Evolutionary conservation across 2,113 vertebrate species (phyloP).

Genomic region (Trematomus loennbergii): DNA sequence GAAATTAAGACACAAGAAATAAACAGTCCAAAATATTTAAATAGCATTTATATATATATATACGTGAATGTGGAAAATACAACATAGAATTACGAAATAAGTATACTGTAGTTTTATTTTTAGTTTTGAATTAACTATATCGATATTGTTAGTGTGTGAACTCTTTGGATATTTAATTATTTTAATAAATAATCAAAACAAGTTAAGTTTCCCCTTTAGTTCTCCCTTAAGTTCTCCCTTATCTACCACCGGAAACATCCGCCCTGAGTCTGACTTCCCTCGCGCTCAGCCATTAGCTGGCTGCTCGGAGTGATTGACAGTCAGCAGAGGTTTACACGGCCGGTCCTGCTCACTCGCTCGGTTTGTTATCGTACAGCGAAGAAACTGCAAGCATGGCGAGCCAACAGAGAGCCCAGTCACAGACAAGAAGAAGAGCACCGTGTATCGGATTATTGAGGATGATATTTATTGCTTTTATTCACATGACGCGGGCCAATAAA

Average conservation of each 20-base stretch:
- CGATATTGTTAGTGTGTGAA: no score
- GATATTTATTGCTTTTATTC: slow-evolving; percentile 87
- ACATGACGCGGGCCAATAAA: slow-evolving; percentile 82
- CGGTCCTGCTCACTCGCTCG: slow-evolving; percentile 61
- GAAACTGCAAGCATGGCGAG: slow-evolving; percentile 80
- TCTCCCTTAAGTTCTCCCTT: no score
- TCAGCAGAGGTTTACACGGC: slow-evolving; percentile 72
- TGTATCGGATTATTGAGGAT: slow-evolving; percentile 80
- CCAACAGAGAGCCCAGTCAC: slow-evolving; percentile 49
- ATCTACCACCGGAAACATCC: neutral
- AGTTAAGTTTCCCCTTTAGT: no score
- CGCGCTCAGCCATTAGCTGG: slow-evolving; percentile 15
- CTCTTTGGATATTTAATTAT: no score
- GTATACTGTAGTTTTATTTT: no score
- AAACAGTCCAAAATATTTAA: no score
- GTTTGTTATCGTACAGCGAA: slow-evolving; percentile 49
- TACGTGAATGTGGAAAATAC: no score
- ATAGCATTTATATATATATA: no score
- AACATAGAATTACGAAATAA: no score
- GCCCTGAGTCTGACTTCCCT: slow-evolving; percentile 39
- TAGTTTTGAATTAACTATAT: no score
- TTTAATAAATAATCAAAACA: no score
- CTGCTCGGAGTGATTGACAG: slow-evolving; percentile 76
- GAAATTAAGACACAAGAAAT: no score
- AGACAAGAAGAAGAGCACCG: slow-evolving; percentile 61